Evolutionary conservation across 1,140 invertebrate genomes (phyloP).

Genomic region (Drosophila burlai): DNA sequence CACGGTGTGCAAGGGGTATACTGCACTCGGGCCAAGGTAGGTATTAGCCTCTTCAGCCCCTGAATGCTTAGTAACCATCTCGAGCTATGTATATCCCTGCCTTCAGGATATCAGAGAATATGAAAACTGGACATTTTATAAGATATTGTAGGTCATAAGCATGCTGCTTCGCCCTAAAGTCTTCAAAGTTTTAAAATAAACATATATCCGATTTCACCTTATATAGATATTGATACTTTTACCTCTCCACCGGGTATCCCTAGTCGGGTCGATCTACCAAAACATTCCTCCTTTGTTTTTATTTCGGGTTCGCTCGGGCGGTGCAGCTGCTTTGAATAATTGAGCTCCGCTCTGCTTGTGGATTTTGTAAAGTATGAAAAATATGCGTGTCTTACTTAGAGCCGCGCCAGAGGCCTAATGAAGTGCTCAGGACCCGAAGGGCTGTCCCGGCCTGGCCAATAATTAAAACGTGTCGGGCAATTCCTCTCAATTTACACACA

Average conservation of each 20-base stretch:
- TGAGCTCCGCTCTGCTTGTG: constrained; percentile 58
- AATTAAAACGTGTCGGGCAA: constrained; percentile 47
- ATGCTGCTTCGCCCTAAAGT: neutral
- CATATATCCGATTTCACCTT: neutral
- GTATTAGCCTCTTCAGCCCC: neutral
- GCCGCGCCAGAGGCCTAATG: constrained; percentile 51
- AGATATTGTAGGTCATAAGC: too few species aligned
- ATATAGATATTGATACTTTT: too few species aligned
- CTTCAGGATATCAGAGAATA: neutral
- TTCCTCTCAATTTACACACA: constrained; percentile 41
- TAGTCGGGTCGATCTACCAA: neutral
- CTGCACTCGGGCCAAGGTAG: neutral
- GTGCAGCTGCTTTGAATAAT: constrained; percentile 70
- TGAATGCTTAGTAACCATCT: neutral
- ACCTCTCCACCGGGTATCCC: neutral
- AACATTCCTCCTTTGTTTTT: constrained; percentile 8
- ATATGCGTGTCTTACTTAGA: constrained; percentile 65
- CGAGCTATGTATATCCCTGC: neutral
- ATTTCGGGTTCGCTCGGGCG: constrained; percentile 11
- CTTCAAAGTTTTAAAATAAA: neutral
- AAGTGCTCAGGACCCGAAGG: constrained; percentile 35
- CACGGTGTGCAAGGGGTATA: constrained; percentile 1
- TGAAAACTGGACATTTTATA: neutral
- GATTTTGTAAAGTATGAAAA: constrained; percentile 78
- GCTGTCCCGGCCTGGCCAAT: constrained; percentile 1